Percentiles rank a stretch among this genome's conserved stretches.
These are phyloP conservation scores for Neoniphon sammara DNA, from an alignment of 2,797 vertebrate genomes.

Conservation along the genomic window DNA sequence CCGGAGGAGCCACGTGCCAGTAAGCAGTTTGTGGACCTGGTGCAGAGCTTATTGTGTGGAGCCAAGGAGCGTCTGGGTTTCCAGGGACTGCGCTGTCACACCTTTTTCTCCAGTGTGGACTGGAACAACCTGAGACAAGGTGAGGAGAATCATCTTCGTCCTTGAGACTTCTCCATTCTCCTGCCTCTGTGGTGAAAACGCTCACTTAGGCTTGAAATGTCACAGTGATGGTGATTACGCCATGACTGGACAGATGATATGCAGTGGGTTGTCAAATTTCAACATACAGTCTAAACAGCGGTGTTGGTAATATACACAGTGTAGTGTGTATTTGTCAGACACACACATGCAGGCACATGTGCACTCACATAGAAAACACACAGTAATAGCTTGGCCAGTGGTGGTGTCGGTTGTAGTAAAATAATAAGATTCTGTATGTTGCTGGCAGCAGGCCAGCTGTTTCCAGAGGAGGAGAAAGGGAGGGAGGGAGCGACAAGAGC, in stretches of 20 bases:
- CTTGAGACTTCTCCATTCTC: conserved; percentile 20
- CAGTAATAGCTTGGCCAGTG: conserved; percentile 24
- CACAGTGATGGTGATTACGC: background rate
- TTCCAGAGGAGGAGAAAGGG: conserved; percentile 85
- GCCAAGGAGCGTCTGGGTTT: conserved; percentile 89
- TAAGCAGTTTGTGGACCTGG: conserved; percentile 88
- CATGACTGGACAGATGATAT: conserved; percentile 29
- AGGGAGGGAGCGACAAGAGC: conserved; percentile 55
- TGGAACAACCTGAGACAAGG: conserved; percentile 91
- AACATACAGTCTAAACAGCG: conserved; percentile 22
- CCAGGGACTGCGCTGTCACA: conserved; percentile 92
- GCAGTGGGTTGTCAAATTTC: conserved; percentile 26
- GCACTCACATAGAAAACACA: conserved; percentile 31
- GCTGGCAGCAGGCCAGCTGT: conserved; percentile 67
- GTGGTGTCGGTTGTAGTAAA: conserved; percentile 62
- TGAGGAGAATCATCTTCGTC: conserved; percentile 74
- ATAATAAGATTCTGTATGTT: conserved; percentile 71
- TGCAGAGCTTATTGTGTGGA: conserved; percentile 91
- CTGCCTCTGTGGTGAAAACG: conserved; percentile 22
- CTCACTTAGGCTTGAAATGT: conserved; percentile 41
- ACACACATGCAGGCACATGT: background rate
- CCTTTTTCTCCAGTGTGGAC: conserved; percentile 91
- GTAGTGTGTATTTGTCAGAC: conserved; percentile 12
- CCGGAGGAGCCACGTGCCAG: conserved; percentile 88
- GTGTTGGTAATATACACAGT: conserved; percentile 21